Base-by-base conservation (phyloP, 2,888 invertebrate genomes). In the Heliconius erato region DNA sequence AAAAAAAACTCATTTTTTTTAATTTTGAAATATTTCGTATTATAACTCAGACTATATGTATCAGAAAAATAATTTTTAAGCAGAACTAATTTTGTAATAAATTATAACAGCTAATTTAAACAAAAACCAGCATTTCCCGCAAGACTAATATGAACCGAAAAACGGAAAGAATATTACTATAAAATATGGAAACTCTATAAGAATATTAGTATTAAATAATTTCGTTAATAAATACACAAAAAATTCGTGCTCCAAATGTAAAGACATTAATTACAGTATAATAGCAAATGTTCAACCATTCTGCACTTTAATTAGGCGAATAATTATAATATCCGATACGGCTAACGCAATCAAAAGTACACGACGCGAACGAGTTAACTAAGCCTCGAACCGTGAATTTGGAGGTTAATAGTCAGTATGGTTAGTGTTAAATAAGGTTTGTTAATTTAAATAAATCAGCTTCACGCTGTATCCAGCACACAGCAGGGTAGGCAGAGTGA, bases 271-370 rank as follows among this genome's bases (percentile, higher is more conserved):
- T 76, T 76, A 76, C 4, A 63, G 35, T 35, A 63, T 63, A 76
- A 76, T 76, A n/a, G 76, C 59, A 63, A 76, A 76, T 76, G 76
- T 63, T 63, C 32, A 76, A 63, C 59, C n/a, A 76, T 63, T 59
- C 59, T 16, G n/a, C n/a, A n/a, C 59, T 35, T 63, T 76, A 76
- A 76, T 76, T 59, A 63, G 59, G 19, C 63, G 63, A 76, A 35
- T 76, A 76, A 76, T 76, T 63, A 76, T 69, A 71, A 81, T 81
- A 69, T 71, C 77, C 44, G 76, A 77, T 69, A 81, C 69, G 59
- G 69, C 63, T n/a, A 81, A 77, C 77, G 63, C 77, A 77, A 81
- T 71, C 76, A 69, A 54, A 80, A 80, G 74, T 67, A 44, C 69
- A 77, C 63, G 76, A 65, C 35, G 54, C 67, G 49, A 74, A 74